phyloP scores from a whole-genome alignment of 1,140 invertebrate genomes.

The Eurytemora carolleeae region DNA sequence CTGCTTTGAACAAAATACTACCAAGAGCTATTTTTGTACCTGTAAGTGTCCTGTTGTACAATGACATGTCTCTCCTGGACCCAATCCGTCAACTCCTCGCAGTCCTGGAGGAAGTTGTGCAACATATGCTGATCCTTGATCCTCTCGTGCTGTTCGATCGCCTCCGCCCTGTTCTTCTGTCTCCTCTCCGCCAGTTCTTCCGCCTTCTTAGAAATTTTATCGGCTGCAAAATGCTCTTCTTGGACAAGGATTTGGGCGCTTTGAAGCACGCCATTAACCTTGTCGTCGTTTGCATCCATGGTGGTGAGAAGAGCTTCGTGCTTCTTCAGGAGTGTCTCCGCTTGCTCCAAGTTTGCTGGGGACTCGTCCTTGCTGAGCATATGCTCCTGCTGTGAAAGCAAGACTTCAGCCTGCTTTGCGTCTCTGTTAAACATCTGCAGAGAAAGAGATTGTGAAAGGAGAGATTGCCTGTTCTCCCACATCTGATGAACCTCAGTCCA shows the following conservation, averaged over 20 bases:
- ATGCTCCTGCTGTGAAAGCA: conserved; percentile 94
- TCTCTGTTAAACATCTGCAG: conserved; percentile 89
- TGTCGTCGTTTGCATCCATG: conserved; percentile 99
- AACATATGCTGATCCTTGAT: conserved; percentile 79
- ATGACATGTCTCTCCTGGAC: conserved; percentile 96
- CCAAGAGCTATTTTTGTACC: no score
- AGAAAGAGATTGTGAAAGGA: conserved; percentile 81
- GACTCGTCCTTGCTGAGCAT: conserved; percentile 82
- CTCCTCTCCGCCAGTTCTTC: conserved; percentile 78
- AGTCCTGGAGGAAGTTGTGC: conserved; percentile 86
- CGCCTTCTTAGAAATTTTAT: conserved; percentile 87
- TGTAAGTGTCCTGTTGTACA: conserved; percentile 94
- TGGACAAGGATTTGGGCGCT: conserved; percentile 52
- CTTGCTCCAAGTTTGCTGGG: conserved; percentile 80
- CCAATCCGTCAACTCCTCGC: conserved; percentile 87
- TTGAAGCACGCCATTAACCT: conserved; percentile 82
- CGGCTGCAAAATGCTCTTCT: conserved; percentile 44
- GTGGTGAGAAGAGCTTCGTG: conserved; percentile 97
- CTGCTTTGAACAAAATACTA: no score
- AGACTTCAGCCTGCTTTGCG: conserved; percentile 88
- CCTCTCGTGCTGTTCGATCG: conserved; percentile 72
- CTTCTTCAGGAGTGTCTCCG: conserved; percentile 86
- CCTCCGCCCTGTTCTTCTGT: conserved; percentile 50
- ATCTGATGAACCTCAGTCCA: conserved; percentile 98
- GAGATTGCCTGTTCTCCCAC: conserved; percentile 94